These are phyloP conservation scores for Cassiopea andromeda DNA, from an alignment of 30 jellyfish, hydroid and myxozoan genomes.

Conservation along the genomic window DNA sequence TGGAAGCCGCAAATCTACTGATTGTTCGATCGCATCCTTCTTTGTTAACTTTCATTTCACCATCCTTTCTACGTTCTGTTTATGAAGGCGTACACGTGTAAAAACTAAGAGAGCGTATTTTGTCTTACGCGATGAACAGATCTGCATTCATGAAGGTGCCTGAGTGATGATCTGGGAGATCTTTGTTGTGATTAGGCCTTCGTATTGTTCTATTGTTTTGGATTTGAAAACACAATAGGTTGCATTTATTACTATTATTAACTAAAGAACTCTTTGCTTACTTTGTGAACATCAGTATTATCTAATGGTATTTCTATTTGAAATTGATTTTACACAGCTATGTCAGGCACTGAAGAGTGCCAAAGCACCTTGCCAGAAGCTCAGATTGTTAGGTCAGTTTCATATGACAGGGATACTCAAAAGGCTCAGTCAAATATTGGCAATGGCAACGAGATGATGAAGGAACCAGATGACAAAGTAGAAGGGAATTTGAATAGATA, in stretches of 20 bases:
- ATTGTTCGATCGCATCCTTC: conserved; percentile 14
- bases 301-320: background rate
- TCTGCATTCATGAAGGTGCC: background rate
- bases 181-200: conserved; percentile 10
- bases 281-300: background rate
- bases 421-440: background rate
- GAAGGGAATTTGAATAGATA: background rate
- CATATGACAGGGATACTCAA: background rate
- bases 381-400: background rate
- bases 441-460: background rate
- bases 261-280: background rate
- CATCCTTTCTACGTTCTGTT: background rate
- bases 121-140: background rate
- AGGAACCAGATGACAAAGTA: background rate
- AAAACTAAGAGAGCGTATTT: background rate
- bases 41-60: background rate
- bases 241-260: background rate
- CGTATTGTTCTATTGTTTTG: conserved; percentile 1
- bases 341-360: conserved; percentile 34
- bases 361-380: conserved; percentile 11
- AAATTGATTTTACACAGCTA: background rate
- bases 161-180: background rate
- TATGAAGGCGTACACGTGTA: background rate
- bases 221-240: background rate
- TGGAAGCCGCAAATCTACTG: conserved; percentile 38